Base-by-base conservation (phyloP, 1,140 invertebrate genomes). In the Drosophila triauraria region DNA sequence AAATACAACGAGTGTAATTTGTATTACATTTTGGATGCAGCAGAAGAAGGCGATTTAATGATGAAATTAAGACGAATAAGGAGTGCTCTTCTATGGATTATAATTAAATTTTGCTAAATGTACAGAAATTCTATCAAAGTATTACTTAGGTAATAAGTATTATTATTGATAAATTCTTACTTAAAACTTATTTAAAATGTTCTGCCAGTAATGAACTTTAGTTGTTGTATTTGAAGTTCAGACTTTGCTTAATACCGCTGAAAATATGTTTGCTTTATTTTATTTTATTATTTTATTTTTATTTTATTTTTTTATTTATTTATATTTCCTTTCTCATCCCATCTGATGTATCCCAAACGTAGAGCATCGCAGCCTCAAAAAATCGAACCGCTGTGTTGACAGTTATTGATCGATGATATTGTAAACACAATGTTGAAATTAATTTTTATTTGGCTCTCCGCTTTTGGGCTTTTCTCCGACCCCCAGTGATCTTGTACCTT, bases 331-430 rank as follows among this genome's bases (percentile, higher is more conserved):
- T 23, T n/a, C 7, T 58, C 27, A 1, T 10, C 1, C 0, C 13
- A 60, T 7, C 12, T 6, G 2, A 69, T 50, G 46, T 74, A 63
- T 71, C 46, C 12, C 7, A 1, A 10, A 40, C 15, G 2, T 3
- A n/a, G 7, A 38, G 61, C 65, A 78, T 43, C 2, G 13, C 9
- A 59, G 1, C 10, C 30, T 30, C 35, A 15, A 61, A 61, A 67
- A 58, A 57, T 62, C 35, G 53, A 71, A 71, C 59, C 54, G 68
- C 64, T 78, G 80, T 80, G 85, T 90, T 90, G 85, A 90, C 85
- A 91, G 85, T 90, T 90, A 90, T 90, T 90, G 85, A 90, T 90
- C 85, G 86, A 85, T 90, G 77, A 80, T 88, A 80, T 82, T 47
- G 61, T 46, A 71, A 79, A 88, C 63, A 85, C 81, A 88, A 88